Evolutionary conservation across 2,888 invertebrate species (phyloP), one percentile per base, ranked within the genome.

Genomic region (Pyrrhosoma nymphula): DNA sequence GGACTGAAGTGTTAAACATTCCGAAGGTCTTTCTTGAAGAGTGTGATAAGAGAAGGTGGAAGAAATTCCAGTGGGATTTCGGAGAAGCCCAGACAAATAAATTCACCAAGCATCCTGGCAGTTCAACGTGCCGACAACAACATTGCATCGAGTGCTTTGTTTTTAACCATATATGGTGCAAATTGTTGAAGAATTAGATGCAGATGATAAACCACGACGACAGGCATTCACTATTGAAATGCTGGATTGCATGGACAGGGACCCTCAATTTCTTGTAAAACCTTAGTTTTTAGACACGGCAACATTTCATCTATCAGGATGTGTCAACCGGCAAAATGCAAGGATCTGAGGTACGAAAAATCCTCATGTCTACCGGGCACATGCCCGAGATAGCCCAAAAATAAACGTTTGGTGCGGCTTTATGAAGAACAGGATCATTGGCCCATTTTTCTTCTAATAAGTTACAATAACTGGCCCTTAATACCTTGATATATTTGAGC

Each of bases 131-230:
- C n/a, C n/a, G n/a, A n/a, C n/a, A n/a, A n/a, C n/a, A n/a, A n/a
- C 23, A 63, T 14, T 63, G 23, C 63, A 63, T 23, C 63, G 30
- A n/a, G n/a, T 12, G 12, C 82, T 82, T 82, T 30, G 30, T 82
- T 82, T 82, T 12, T 82, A 82, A n/a, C n/a, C 82, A 23, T 82
- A 82, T n/a, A 82, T n/a, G 30, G 82, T 82, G 18, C 82, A 82
- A 82, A 82, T 82, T 82, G 20, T 82, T 23, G n/a, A 82, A 26
- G 20, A 12, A n/a, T 30, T n/a, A 12, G 82, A 23, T n/a, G 30
- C 23, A n/a, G 35, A 20, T 3, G 88, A 88, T 35, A 23, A 30
- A 88, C 88, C 88, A 88, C 30, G 12, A 23, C 88, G 23, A 88
- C 88, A 88, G 35, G 2, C n/a, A 30, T 88, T 14, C 6, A 35